Conservation (phyloP, 2,797 vertebrate species). For the Apogon talboti region DNA sequence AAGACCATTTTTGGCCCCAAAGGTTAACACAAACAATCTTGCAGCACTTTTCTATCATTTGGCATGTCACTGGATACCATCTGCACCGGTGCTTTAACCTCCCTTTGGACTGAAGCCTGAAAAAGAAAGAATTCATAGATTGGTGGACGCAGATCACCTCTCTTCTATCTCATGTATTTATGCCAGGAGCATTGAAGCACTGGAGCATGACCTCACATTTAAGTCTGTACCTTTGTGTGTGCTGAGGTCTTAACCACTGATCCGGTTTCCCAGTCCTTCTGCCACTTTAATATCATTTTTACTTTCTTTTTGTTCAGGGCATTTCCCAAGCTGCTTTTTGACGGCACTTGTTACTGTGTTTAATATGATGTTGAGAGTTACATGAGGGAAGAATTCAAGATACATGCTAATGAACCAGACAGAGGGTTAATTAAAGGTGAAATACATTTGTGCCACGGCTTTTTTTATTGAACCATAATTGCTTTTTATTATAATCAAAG, state of each 20-base stretch:
- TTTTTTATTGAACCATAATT: conserved; percentile 32
- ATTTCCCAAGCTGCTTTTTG: conserved; percentile 7
- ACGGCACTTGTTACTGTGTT: conserved; percentile 11
- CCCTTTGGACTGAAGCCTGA: conserved; percentile 5
- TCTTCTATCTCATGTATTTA: background rate
- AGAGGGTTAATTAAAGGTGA: conserved; percentile 60
- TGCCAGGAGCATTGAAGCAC: conserved; percentile 4
- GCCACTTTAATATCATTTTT: background rate
- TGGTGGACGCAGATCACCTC: conserved; percentile 7
- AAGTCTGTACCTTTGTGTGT: background rate
- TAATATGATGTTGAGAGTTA: conserved; percentile 13
- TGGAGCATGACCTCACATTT: background rate
- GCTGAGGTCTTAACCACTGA: background rate
- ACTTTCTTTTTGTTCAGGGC: background rate
- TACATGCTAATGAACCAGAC: conserved; percentile 33
- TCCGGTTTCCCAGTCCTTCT: background rate
- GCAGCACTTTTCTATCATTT: conserved; percentile 13
- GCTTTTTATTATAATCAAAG: conserved; percentile 21
- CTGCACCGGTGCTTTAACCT: conserved; percentile 22
- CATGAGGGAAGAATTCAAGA: background rate
- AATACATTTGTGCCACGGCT: conserved; percentile 30
- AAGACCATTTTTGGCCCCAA: conserved; percentile 7
- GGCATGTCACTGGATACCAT: conserved; percentile 12
- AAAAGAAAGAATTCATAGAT: conserved; percentile 13
- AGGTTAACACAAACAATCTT: conserved; percentile 31